Evolutionary conservation across 64 coral and sea anemone species (phyloP).

Genomic region (Dendrophyllia cribrosa): DNA sequence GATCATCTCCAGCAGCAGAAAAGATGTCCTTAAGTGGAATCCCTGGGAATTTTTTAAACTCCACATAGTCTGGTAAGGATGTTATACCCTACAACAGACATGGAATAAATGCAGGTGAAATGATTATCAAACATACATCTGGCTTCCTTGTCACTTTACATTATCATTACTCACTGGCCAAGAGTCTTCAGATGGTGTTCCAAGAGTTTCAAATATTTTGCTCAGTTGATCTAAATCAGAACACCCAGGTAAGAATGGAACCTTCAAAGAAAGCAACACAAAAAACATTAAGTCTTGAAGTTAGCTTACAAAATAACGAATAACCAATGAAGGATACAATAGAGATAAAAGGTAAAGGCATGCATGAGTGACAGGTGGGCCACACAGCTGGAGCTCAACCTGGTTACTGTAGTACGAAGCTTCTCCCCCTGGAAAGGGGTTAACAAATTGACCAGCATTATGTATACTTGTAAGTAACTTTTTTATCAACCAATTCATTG

Average conservation of each 20-base stretch:
- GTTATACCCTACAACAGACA: constrained; percentile 66
- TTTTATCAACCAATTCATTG: no score
- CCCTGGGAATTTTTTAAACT: constrained; percentile 94
- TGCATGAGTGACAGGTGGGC: no score
- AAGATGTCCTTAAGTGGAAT: constrained; percentile 98
- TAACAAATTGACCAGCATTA: no score
- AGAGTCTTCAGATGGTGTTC: constrained; percentile 91
- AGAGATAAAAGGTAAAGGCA: no score
- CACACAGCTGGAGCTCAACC: no score
- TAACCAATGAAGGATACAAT: background rate
- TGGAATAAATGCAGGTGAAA: background rate
- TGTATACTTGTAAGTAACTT: no score
- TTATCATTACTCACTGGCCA: constrained; percentile 85
- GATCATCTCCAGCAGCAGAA: constrained; percentile 96
- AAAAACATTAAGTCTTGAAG: background rate
- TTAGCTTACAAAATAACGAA: background rate
- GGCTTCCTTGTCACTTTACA: background rate
- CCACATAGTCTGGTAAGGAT: constrained; percentile 93
- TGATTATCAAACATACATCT: no score
- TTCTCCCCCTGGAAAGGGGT: no score
- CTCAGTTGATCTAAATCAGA: constrained; percentile 97
- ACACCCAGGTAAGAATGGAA: constrained; percentile 93
- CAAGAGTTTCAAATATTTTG: constrained; percentile 97
- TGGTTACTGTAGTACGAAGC: no score
- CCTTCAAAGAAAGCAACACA: constrained; percentile 21